Evolutionary conservation across 2,888 invertebrate genomes (phyloP), one percentile per base, ranked within the genome.

Genomic region (Marasmarcha lunaedactyla): DNA sequence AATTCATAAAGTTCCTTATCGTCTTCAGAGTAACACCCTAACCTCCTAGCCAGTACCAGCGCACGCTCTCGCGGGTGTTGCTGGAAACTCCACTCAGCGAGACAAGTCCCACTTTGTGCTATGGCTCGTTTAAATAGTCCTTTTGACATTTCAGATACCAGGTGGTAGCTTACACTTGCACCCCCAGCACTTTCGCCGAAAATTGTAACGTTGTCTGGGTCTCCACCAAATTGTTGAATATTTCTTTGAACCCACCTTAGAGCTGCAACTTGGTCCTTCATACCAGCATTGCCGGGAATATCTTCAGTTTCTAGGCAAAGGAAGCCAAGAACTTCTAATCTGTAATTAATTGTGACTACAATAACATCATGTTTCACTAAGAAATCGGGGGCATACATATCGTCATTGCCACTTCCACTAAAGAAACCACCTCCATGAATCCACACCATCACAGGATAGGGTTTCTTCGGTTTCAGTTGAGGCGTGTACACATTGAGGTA

Each of bases 31-130:
- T 46, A 9, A 10, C 44, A 54, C 10, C 59, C 60, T 9, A 59
- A 41, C 13, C 48, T 46, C 43, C 46, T 50, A 1, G 57, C 61
- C 2, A 60, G 38, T 1, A 48, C 43, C 2, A 55, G 36, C 0
- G 59, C 59, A 46, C 59, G 35, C 66, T 86, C 86, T n/a, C 84
- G 73, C 0, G 85, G 84, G 10, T 87, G 42, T 5, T 38, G 45
- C 0, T 38, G 65, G 33, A 66, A 62, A 0, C 85, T 79, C 87
- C 87, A 88, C 0, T 81, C 73, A 51, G 81, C 79, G 20, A 85
- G 67, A 1, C 86, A 74, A 0, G 86, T 86, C 0, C 90, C 90
- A 51, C 90, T 90, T 53, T 90, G 87, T 0, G 87, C 81, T 33
- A 90, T 90, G 5, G 79, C 62, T 45, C 66, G 59, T 30, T 52